Evolutionary conservation across 2,113 vertebrate genomes (phyloP).

Genomic region (Anoura caudifer): DNA sequence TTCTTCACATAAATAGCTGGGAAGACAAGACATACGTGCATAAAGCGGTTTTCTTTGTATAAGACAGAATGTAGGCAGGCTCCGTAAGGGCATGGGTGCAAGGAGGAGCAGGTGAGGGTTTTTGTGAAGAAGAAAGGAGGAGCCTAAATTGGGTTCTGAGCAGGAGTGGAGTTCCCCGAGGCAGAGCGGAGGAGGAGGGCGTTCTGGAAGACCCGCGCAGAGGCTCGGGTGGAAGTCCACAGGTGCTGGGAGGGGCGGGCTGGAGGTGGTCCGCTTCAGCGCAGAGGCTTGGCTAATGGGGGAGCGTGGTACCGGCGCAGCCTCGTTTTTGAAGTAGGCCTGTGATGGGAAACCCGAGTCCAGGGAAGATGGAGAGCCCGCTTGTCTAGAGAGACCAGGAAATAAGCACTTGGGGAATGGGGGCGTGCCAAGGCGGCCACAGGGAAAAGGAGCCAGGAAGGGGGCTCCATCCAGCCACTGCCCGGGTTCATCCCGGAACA

Average conservation of each 20-base stretch:
- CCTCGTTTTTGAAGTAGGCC: neutral
- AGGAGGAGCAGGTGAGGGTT: neutral
- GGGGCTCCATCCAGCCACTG: too few species aligned
- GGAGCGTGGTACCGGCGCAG: neutral
- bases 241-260: neutral
- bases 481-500: fast-evolving
- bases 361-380: neutral
- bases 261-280: neutral
- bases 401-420: neutral
- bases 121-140: neutral
- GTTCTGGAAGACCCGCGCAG: neutral
- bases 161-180: neutral
- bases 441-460: neutral
- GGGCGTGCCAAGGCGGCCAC: fast-evolving
- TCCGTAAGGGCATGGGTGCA: neutral
- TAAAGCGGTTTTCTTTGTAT: neutral
- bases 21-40: neutral
- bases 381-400: neutral
- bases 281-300: neutral
- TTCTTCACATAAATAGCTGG: neutral
- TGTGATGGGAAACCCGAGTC: neutral
- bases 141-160: neutral
- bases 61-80: neutral
- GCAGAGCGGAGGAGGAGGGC: neutral
- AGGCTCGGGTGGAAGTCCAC: neutral